Evolutionary conservation across 2,888 invertebrate species (phyloP).

Genomic region (Caenorhabditis zanzibari): DNA sequence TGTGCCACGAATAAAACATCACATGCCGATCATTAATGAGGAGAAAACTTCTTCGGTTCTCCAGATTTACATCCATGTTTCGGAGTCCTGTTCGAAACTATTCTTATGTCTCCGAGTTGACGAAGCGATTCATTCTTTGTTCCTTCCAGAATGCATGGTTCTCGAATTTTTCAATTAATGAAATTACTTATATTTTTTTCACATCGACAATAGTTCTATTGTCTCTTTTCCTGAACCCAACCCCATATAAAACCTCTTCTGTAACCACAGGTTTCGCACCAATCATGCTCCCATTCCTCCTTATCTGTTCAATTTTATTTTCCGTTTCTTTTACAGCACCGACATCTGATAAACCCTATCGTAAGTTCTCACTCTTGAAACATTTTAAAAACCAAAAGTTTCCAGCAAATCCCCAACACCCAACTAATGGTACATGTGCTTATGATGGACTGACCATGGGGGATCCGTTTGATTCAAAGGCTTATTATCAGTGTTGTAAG

Average conservation of each 20-base stretch:
- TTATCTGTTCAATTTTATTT: background rate
- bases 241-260: background rate
- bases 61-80: too few species aligned
- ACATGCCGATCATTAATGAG: too few species aligned
- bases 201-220: too few species aligned
- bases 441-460: conserved; percentile 57
- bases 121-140: too few species aligned
- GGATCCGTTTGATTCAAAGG: conserved; percentile 5
- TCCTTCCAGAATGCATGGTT: too few species aligned
- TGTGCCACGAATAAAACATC: too few species aligned
- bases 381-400: background rate
- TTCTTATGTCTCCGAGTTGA: too few species aligned
- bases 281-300: background rate
- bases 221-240: background rate
- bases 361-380: background rate
- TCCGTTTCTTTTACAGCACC: background rate
- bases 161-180: too few species aligned
- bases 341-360: background rate
- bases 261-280: background rate
- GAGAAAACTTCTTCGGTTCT: too few species aligned
- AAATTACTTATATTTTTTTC: too few species aligned
- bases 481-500: conserved; percentile 44
- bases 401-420: conserved; percentile 9
- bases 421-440: conserved; percentile 41
- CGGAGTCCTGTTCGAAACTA: too few species aligned